Conservation (phyloP, 2,797 vertebrate species). For the Avahi laniger region DNA sequence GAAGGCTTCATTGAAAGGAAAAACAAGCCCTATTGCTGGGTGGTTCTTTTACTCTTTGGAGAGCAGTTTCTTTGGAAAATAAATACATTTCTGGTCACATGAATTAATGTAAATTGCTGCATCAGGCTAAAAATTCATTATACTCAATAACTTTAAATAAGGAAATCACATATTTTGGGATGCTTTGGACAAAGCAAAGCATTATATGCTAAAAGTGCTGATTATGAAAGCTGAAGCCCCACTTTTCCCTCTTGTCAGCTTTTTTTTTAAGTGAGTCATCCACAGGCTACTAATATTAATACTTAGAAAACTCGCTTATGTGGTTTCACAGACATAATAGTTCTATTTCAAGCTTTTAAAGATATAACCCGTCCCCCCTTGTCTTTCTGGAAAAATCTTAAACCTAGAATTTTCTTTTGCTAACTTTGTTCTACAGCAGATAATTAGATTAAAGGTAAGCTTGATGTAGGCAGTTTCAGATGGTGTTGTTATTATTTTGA, state of each 20-base stretch:
- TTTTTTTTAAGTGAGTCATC: neutral
- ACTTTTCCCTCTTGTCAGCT: neutral
- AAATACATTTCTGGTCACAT: constrained; percentile 37
- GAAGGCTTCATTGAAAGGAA: constrained; percentile 6
- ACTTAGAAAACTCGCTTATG: neutral
- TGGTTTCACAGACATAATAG: neutral
- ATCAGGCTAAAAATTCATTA: constrained; percentile 48
- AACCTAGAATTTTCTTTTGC: neutral
- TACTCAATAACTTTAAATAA: constrained; percentile 53
- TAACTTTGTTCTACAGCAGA: neutral
- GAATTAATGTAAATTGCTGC: constrained; percentile 35
- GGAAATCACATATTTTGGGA: constrained; percentile 2
- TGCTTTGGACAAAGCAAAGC: constrained; percentile 11
- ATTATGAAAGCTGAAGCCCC: constrained; percentile 8
- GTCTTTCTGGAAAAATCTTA: constrained; percentile 4
- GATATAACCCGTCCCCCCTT: neutral
- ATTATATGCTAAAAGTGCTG: constrained; percentile 26
- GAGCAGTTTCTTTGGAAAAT: constrained; percentile 35
- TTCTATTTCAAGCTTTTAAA: constrained; percentile 37
- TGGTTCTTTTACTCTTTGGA: constrained; percentile 9
- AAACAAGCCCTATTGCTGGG: neutral
- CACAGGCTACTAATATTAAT: neutral
- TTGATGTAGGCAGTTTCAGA: neutral
- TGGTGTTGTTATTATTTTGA: neutral
- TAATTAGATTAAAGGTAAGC: neutral